Evolutionary conservation across 2,113 vertebrate genomes (phyloP).

Genomic region (Syngnathus typhle): DNA sequence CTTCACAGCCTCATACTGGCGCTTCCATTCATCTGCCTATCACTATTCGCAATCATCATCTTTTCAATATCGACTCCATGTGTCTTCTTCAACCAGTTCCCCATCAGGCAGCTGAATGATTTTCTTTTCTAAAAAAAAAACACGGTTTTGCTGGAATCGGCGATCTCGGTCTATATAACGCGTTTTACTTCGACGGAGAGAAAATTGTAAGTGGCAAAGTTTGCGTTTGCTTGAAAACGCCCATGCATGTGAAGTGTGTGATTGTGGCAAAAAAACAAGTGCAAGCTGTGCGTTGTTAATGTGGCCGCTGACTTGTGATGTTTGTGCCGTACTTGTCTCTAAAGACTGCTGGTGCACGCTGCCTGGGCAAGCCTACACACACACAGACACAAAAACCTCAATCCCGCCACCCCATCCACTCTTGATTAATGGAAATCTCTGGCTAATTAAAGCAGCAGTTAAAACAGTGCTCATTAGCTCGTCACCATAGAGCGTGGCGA

Average conservation of each 20-base stretch:
- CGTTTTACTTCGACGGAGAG: slow-evolving; percentile 68
- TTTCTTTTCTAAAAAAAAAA: slow-evolving; percentile 50
- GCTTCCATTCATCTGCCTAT: slow-evolving; percentile 43
- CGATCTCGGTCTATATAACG: slow-evolving; percentile 65
- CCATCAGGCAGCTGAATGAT: slow-evolving; percentile 59
- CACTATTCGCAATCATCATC: slow-evolving; percentile 54
- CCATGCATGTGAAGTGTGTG: slow-evolving; percentile 62
- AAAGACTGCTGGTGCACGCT: slow-evolving; percentile 62
- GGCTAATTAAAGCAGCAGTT: slow-evolving; percentile 76
- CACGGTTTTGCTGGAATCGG: no score
- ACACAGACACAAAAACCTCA: slow-evolving; percentile 31
- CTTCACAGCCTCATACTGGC: slow-evolving; percentile 70
- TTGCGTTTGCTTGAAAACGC: slow-evolving; percentile 69
- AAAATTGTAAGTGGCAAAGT: slow-evolving; percentile 71
- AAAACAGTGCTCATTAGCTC: slow-evolving; percentile 71
- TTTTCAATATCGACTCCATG: slow-evolving; percentile 60
- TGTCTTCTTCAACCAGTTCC: slow-evolving; percentile 50
- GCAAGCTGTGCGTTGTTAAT: slow-evolving; percentile 50
- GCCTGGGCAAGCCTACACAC: slow-evolving; percentile 74
- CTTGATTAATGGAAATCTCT: slow-evolving; percentile 76
- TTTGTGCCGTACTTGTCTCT: slow-evolving; percentile 63
- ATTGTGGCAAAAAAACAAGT: slow-evolving; percentile 51
- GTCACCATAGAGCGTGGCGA: slow-evolving; percentile 48
- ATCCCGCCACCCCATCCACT: slow-evolving; percentile 34
- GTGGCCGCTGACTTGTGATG: slow-evolving; percentile 60